Base-by-base conservation (phyloP, 2,797 vertebrate genomes). In the Sternarchorhynchus goeldii region DNA sequence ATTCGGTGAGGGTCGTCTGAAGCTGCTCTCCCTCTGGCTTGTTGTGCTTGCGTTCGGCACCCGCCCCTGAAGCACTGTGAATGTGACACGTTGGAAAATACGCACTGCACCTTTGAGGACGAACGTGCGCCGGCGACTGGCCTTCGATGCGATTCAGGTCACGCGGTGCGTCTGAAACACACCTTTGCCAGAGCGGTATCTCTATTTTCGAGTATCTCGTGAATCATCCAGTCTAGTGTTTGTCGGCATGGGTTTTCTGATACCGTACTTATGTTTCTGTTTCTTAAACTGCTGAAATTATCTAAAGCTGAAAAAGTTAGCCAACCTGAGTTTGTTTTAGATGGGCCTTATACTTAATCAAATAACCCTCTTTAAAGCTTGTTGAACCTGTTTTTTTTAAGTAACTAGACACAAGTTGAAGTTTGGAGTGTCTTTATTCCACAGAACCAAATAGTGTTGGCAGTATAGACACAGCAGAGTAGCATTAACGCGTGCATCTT, bases 1-100 rank as follows among this genome's bases (percentile, higher is more conserved):
- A 71, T 36, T 76, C 74, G 63, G 63, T 56, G 58, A 10, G 74
- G 78, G 80, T 79, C 72, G 55, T 75, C 76, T 84, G 29, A 63
- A 67, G 34, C 56, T 32, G 21, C 73, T 85, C 76, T 74, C 39
- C 34, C 66, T 78, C 50, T 79, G 75, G 31, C 64, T 75, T 41
- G 34, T 58, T 16, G 39, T 6, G 3, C 25, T 25, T 21, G 45
- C 59, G 16, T 5, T 67, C 50, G 39, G 16, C 39, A 21, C 4
- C 16, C 60, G 58, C n/a, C 2, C 18, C 50, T 65, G 5, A 57
- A 45, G 32, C 56, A n/a, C 31, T 55, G 10, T 62, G 41, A 36
- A 73, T 29, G 63, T 59, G 20, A 53, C 56, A 53, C 53, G 16
- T 68, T 53, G 12, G 25, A 29, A 18, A 53, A 68, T 45, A 20